These are phyloP conservation scores for Drosophila aff. DNA, from an alignment of 1,140 invertebrate genomes.

Conservation along the genomic window DNA sequence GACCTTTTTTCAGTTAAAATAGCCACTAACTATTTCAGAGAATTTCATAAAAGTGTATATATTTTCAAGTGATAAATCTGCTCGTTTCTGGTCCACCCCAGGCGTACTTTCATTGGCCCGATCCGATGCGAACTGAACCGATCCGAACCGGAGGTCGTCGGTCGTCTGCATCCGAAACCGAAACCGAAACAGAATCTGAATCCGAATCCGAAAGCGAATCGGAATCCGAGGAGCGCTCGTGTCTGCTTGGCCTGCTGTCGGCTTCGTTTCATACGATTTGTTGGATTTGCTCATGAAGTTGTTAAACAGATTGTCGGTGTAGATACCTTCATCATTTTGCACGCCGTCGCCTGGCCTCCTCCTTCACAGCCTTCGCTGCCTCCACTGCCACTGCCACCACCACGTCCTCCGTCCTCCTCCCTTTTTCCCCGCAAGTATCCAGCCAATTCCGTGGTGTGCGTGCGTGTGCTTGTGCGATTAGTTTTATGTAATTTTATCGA, in stretches of 20 bases:
- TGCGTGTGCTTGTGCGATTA: constrained; percentile 80
- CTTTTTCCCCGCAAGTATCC: constrained; percentile 24
- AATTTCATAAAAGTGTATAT: too few relatives aligned
- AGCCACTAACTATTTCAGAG: not conserved
- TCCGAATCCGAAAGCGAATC: constrained; percentile 38
- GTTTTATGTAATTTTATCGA: constrained; percentile 85
- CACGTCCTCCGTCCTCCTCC: constrained; percentile 11
- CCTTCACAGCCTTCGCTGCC: not conserved
- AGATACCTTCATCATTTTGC: constrained; percentile 84
- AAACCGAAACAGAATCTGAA: constrained; percentile 27
- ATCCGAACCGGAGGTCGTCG: constrained; percentile 40
- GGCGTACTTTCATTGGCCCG: constrained; percentile 40
- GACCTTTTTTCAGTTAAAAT: not conserved
- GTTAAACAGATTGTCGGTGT: constrained; percentile 85
- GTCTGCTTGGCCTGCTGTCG: constrained; percentile 50
- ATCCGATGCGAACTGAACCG: constrained; percentile 41
- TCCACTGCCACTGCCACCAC: constrained; percentile 2
- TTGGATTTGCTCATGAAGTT: constrained; percentile 85
- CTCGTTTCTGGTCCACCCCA: constrained; percentile 20
- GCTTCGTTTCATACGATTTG: constrained; percentile 81
- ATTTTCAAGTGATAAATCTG: not conserved
- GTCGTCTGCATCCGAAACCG: constrained; percentile 36
- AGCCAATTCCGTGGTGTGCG: constrained; percentile 45
- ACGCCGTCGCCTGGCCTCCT: constrained; percentile 41
- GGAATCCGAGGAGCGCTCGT: constrained; percentile 36